A percentile compares a stretch with the other conserved stretches of the same genome.
Evolutionary conservation across 2,888 invertebrate genomes (phyloP).

Genomic region (Drosophila austrosaltans): DNA sequence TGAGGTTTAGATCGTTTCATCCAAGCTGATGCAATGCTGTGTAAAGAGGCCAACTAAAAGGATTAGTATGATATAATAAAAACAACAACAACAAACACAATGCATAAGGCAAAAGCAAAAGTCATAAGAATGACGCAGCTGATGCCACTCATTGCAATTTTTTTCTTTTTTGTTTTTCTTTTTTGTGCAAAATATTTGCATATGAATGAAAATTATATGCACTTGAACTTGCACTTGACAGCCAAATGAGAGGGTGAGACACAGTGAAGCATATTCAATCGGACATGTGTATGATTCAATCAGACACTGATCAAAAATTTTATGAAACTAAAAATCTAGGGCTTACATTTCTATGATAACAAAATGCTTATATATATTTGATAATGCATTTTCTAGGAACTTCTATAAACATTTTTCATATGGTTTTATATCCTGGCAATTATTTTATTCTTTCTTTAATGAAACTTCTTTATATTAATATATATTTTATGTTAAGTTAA

Average conservation of each 20-base stretch:
- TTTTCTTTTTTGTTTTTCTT: too few relatives aligned
- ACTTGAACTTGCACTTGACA: conserved; percentile 72
- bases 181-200: background rate
- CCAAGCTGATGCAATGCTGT: conserved; percentile 54
- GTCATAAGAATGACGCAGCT: conserved; percentile 33
- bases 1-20: background rate
- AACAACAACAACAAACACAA: conserved; percentile 9
- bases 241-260: conserved; percentile 28
- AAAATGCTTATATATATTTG: too few relatives aligned
- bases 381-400: too few relatives aligned
- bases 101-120: conserved; percentile 17
- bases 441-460: too few relatives aligned
- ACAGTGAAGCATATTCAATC: background rate
- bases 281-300: background rate
- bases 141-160: conserved; percentile 34
- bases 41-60: conserved; percentile 17
- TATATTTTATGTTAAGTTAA: too few relatives aligned
- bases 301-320: background rate
- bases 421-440: too few relatives aligned
- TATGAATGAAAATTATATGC: conserved; percentile 22
- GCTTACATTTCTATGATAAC: too few relatives aligned
- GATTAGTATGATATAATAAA: conserved; percentile 45
- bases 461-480: too few relatives aligned
- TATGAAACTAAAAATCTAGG: background rate
- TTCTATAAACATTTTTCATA: too few relatives aligned